Percentiles rank a stretch among this genome's conserved stretches.
phyloP scores from a whole-genome alignment of 2,113 vertebrate genomes.

The Amphilophus citrinellus region DNA sequence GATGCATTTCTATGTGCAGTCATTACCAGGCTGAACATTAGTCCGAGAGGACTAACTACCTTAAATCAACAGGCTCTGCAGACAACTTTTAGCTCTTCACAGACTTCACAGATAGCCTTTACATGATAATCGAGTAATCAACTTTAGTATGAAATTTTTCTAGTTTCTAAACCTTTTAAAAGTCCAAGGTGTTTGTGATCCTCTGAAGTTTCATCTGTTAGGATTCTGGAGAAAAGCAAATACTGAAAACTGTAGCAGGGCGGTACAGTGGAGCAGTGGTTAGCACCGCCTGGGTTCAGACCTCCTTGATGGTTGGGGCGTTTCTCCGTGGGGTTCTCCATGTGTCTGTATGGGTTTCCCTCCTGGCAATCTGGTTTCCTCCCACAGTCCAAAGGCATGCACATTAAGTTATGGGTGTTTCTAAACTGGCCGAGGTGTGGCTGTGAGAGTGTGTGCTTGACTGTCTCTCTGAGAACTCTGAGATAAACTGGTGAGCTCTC shows the following conservation, averaged over 20 bases:
- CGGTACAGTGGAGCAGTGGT: background rate
- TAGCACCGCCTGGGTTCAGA: background rate
- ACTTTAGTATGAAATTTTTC: background rate
- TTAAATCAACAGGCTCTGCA: background rate
- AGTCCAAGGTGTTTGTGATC: background rate
- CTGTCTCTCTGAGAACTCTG: background rate
- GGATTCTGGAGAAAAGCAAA: background rate
- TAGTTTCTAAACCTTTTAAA: background rate
- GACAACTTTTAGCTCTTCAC: background rate
- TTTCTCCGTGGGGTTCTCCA: background rate
- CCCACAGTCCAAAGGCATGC: constrained; percentile 1
- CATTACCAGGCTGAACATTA: background rate
- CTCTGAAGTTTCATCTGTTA: fast-evolving
- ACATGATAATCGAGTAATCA: too few relatives aligned
- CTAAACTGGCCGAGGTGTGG: background rate
- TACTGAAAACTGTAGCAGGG: background rate
- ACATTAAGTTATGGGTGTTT: background rate
- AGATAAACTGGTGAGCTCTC: background rate
- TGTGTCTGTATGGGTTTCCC: background rate
- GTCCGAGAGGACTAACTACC: background rate
- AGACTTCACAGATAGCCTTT: background rate
- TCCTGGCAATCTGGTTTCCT: background rate
- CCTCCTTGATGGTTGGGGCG: background rate
- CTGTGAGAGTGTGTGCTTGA: background rate
- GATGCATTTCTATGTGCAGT: background rate